Conservation (phyloP, 2,888 invertebrate species). For the Phengaris alcon region DNA sequence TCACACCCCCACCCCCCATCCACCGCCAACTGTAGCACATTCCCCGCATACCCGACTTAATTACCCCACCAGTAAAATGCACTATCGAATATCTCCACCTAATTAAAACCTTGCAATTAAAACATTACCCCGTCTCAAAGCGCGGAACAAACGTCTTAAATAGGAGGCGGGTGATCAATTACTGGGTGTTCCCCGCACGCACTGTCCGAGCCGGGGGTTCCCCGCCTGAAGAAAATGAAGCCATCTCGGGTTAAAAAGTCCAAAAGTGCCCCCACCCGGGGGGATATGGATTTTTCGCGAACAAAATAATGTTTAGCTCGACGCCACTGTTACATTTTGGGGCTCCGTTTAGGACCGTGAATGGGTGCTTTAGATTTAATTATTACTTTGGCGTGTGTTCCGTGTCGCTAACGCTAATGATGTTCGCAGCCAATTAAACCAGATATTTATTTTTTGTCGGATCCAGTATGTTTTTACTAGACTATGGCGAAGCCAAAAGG, state of each 20-base stretch:
- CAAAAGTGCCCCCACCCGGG: conserved; percentile 54
- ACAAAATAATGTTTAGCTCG: conserved; percentile 55
- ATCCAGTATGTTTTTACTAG: too few relatives aligned
- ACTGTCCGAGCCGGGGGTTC: conserved; percentile 30
- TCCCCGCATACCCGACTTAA: conserved; percentile 22
- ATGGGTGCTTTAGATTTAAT: conserved; percentile 13
- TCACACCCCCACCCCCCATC: conserved; percentile 22
- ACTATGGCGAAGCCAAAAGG: too few relatives aligned
- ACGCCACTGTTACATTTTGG: conserved; percentile 37
- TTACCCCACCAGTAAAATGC: conserved; percentile 23
- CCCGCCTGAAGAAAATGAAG: conserved; percentile 65
- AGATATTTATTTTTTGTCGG: not conserved
- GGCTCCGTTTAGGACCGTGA: conserved; percentile 20
- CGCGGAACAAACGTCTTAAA: conserved; percentile 9
- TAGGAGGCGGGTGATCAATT: not conserved
- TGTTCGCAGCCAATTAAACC: not conserved
- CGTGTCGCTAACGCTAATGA: not conserved
- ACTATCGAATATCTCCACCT: conserved; percentile 24
- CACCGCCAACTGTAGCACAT: not conserved
- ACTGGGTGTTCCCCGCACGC: conserved; percentile 25
- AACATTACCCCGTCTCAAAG: not conserved
- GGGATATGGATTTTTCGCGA: conserved; percentile 64
- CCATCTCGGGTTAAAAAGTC: conserved; percentile 74
- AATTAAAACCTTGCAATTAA: conserved; percentile 17
- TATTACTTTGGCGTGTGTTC: conserved; percentile 3